Evolutionary conservation across 2,113 vertebrate genomes (phyloP).

Genomic region (Psilopsiagon aurifrons): DNA sequence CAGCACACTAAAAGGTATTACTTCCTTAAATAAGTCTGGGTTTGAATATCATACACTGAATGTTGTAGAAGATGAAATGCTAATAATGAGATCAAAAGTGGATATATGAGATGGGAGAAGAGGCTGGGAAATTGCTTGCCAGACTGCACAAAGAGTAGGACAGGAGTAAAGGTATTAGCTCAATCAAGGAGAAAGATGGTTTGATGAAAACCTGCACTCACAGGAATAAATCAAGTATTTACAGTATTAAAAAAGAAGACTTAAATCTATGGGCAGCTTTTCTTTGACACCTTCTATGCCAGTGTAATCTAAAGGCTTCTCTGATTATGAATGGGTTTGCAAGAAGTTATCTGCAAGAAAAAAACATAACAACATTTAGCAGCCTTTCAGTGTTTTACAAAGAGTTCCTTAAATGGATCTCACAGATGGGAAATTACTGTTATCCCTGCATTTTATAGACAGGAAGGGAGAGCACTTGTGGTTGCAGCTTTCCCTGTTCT

Average conservation of each 20-base stretch:
- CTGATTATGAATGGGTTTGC: neutral
- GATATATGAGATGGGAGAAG: slow-evolving; percentile 38
- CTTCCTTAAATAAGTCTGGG: slow-evolving; percentile 6
- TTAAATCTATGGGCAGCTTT: neutral
- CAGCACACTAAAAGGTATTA: neutral
- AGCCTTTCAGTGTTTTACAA: neutral
- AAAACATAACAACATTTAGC: neutral
- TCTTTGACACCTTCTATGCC: neutral
- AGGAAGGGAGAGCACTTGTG: neutral
- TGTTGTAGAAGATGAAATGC: slow-evolving; percentile 40
- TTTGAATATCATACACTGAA: neutral
- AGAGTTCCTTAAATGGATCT: neutral
- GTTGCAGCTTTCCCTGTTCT: neutral
- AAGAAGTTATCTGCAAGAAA: neutral
- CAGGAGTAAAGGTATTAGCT: slow-evolving; percentile 59
- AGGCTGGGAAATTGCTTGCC: slow-evolving; percentile 55
- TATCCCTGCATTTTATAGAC: neutral
- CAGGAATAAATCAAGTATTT: slow-evolving; percentile 55
- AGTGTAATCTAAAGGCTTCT: neutral
- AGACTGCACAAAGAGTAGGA: slow-evolving; percentile 44
- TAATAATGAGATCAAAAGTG: slow-evolving; percentile 53
- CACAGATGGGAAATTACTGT: slow-evolving; percentile 21
- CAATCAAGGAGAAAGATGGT: slow-evolving; percentile 56
- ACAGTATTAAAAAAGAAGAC: neutral
- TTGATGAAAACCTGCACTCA: slow-evolving; percentile 25